Evolutionary conservation across 2,797 vertebrate genomes (phyloP).

Genomic region (Cottoperca gobio): DNA sequence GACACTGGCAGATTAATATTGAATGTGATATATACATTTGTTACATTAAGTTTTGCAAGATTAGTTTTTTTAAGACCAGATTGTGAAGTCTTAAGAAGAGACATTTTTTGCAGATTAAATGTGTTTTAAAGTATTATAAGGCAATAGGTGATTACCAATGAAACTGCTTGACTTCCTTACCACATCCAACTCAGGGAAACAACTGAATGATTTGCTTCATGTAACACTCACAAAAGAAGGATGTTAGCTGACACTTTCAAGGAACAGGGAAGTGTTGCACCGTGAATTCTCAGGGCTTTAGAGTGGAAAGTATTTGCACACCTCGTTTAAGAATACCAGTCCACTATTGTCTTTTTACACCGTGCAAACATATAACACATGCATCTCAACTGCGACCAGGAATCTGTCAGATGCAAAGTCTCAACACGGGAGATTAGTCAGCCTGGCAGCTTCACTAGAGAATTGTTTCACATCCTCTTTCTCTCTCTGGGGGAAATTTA

Average conservation of each 20-base stretch:
- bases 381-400: background rate
- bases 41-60: background rate
- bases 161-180: background rate
- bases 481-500: constrained; percentile 2
- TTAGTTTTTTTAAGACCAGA: background rate
- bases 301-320: constrained; percentile 24
- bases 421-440: background rate
- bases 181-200: background rate
- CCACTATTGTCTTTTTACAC: background rate
- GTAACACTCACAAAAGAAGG: background rate
- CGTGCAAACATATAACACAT: background rate
- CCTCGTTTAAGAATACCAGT: background rate
- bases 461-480: constrained; percentile 65
- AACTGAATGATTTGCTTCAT: background rate
- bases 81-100: background rate
- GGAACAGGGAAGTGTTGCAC: constrained; percentile 57
- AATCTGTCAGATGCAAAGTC: constrained; percentile 24
- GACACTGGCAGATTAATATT: too few species aligned
- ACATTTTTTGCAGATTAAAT: background rate
- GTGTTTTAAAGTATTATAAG: background rate
- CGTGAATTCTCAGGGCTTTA: background rate
- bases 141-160: background rate
- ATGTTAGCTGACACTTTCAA: constrained; percentile 22
- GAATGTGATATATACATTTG: too few species aligned
- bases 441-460: background rate